Evolutionary conservation across 2,797 vertebrate genomes (phyloP), one percentile per base, ranked within the genome.

Genomic region (Enoplosus armatus): DNA sequence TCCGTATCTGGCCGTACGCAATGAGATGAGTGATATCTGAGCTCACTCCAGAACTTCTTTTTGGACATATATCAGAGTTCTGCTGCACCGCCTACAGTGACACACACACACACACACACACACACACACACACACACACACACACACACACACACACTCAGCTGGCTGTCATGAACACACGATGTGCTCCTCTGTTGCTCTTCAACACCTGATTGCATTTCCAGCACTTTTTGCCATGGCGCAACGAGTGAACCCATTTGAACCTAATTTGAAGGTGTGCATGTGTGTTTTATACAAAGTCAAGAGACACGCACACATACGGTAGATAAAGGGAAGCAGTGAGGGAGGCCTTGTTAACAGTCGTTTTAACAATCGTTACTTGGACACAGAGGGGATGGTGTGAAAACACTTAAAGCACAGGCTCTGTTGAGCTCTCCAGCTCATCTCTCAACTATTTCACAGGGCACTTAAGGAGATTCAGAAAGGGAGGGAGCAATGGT

Each of bases 151-250:
- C 72, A 72, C 26, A 67, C 24, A 43, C 73, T 80, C 60, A 71
- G 70, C 73, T 77, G 60, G 59, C 73, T 68, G 56, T 68, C 68
- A 59, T 31, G 65, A 35, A 50, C 12, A 24, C 6, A 67, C 37
- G 37, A 27, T 70, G 66, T 35, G 61, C 56, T 84, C 74, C 35
- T 66, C 72, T 64, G 83, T 75, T 79, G 73, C 80, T 83, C 75
- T 84, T 87, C 71, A 75, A 86, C 83, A 86, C 70, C 82, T 90
- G 84, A 88, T 89, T 87, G 84, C 65, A 89, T 89, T 89, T 73
- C 75, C 85, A 89, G 90, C 60, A 56, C 63, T 70, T 86, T 78
- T 82, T 79, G 67, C 69, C 66, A 74, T 54, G 24, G 71, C 27
- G 27, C 67, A 80, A 71, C 24, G 48, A 84, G 61, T 64, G 82